A percentile compares a stretch with the other conserved stretches of the same genome.
These are phyloP conservation scores for Lophotriccus pileatus DNA, from an alignment of 2,797 vertebrate genomes.

Conservation along the genomic window DNA sequence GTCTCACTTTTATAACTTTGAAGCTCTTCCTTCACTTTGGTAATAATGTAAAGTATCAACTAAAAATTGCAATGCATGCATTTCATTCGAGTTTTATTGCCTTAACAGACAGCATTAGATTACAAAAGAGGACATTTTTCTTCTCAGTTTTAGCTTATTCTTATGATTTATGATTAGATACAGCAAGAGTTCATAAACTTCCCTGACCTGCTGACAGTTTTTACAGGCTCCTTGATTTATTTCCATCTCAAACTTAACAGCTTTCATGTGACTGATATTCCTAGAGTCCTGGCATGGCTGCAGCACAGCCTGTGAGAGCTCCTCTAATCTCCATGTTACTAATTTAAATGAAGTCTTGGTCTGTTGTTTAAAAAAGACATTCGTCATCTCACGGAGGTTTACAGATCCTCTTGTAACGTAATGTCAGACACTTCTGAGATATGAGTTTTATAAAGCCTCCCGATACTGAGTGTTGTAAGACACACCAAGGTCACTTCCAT, in stretches of 20 bases:
- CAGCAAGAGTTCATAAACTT: constrained; percentile 88
- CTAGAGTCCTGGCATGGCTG: constrained; percentile 79
- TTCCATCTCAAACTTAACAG: constrained; percentile 84
- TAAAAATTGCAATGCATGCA: constrained; percentile 83
- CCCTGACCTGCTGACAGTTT: constrained; percentile 86
- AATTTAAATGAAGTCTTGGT: constrained; percentile 90
- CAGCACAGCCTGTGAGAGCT: constrained; percentile 75
- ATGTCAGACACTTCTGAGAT: constrained; percentile 84
- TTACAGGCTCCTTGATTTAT: constrained; percentile 85
- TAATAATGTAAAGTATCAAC: constrained; percentile 84
- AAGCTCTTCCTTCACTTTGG: constrained; percentile 78
- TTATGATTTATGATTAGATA: constrained; percentile 87
- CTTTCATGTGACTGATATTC: constrained; percentile 91
- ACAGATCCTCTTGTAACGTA: constrained; percentile 83
- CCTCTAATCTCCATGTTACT: constrained; percentile 85
- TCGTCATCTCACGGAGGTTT: constrained; percentile 82
- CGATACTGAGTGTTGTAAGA: constrained; percentile 77
- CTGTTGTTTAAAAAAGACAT: constrained; percentile 88
- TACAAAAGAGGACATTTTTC: constrained; percentile 84
- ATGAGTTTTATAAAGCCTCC: constrained; percentile 79
- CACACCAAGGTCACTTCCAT: constrained; percentile 79
- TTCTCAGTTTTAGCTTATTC: constrained; percentile 85
- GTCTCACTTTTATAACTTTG: constrained; percentile 77
- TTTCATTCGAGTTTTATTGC: constrained; percentile 85
- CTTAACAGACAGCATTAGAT: constrained; percentile 84